Evolutionary conservation across 2,797 vertebrate genomes (phyloP).

Genomic region (Muraenolepis orangiensis): DNA sequence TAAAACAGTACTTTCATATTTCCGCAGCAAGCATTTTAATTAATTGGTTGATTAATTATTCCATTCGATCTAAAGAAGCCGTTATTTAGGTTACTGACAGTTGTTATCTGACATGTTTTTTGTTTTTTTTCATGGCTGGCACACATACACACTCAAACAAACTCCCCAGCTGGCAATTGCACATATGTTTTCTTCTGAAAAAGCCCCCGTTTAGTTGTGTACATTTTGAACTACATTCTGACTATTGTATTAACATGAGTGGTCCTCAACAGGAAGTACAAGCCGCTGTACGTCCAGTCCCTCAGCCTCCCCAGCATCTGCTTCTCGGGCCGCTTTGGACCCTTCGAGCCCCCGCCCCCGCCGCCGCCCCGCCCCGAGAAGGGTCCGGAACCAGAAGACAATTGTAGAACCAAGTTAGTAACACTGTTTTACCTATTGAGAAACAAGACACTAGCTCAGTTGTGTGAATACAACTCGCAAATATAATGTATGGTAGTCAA

Average conservation of each 20-base stretch:
- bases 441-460: background rate
- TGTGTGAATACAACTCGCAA: background rate
- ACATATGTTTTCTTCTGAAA: background rate
- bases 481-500: background rate
- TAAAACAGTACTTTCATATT: background rate
- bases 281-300: slow-evolving; percentile 80
- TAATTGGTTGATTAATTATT: background rate
- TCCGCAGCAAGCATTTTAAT: background rate
- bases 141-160: no score
- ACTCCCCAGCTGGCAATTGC: background rate
- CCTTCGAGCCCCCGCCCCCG: slow-evolving; percentile 73
- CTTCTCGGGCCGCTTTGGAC: slow-evolving; percentile 75
- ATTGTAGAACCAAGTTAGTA: slow-evolving; percentile 64
- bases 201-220: background rate
- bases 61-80: background rate
- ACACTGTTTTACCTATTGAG: background rate
- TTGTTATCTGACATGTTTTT: background rate
- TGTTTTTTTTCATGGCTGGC: background rate
- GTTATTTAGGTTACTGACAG: background rate
- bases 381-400: slow-evolving; percentile 28
- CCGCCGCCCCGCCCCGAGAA: slow-evolving; percentile 44
- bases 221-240: background rate
- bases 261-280: slow-evolving; percentile 76
- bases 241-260: slow-evolving; percentile 7
- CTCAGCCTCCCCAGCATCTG: slow-evolving; percentile 78